Conservation (phyloP, 2,797 vertebrate genomes). For the Anisognathus igniventris region DNA sequence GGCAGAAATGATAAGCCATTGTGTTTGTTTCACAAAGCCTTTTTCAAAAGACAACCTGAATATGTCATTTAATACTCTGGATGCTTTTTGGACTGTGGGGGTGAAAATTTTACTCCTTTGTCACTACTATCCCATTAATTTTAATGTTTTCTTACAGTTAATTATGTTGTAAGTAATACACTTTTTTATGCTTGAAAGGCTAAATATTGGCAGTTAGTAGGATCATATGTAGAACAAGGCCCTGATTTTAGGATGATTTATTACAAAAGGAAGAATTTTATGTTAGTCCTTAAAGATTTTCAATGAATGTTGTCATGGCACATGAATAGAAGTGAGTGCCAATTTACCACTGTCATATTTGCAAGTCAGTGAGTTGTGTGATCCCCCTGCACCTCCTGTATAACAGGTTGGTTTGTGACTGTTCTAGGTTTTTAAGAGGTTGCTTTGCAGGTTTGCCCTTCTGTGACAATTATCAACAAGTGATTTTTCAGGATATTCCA, state of each 20-base stretch:
- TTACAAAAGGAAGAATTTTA: background rate
- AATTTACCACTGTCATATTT: background rate
- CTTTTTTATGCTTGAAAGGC: background rate
- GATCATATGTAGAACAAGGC: background rate
- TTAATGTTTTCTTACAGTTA: background rate
- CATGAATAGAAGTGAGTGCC: background rate
- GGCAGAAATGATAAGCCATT: background rate
- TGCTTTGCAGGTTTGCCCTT: background rate
- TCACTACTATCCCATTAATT: background rate
- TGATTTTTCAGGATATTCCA: background rate
- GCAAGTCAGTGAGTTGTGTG: background rate
- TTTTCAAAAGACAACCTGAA: constrained; percentile 7
- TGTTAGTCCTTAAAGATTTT: background rate
- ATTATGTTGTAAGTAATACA: background rate
- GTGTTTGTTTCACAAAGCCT: background rate
- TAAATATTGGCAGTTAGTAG: background rate
- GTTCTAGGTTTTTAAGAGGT: background rate
- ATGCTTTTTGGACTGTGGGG: rapidly evolving
- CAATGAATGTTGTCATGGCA: background rate
- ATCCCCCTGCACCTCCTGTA: background rate
- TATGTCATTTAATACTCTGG: background rate
- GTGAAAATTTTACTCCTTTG: background rate
- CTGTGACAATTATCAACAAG: background rate
- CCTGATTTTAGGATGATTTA: background rate
- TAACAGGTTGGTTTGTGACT: background rate